phyloP scores from a whole-genome alignment of 1,140 invertebrate genomes.

The Andrena cerasifolii region DNA sequence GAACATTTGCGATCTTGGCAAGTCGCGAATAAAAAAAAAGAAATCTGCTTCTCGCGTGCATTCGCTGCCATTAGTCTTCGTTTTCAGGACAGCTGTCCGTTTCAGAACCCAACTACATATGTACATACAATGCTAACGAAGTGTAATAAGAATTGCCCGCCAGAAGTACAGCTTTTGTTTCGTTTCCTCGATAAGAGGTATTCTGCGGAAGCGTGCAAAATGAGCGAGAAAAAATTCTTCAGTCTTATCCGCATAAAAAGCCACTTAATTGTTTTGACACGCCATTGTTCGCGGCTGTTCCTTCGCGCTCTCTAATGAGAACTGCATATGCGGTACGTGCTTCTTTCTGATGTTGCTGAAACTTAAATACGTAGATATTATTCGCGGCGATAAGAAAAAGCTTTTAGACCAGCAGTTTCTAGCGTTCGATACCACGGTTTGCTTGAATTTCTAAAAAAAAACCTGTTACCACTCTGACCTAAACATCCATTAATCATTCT shows the following conservation, averaged over 20 bases:
- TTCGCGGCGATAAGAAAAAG: background rate
- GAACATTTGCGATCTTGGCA: no score
- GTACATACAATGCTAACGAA: background rate
- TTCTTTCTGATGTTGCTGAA: background rate
- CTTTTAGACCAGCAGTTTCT: background rate
- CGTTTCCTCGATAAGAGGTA: no score
- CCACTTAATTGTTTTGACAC: slow-evolving; percentile 7
- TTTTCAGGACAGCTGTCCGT: background rate
- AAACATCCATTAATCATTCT: background rate
- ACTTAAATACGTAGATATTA: background rate
- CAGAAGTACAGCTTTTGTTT: background rate
- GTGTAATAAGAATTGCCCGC: background rate
- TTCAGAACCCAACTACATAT: background rate
- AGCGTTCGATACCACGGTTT: background rate
- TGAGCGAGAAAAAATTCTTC: background rate
- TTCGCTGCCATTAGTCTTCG: background rate
- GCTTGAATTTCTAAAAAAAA: background rate
- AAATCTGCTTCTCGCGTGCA: no score
- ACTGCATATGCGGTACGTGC: background rate
- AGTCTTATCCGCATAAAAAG: background rate
- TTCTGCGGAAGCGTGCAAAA: background rate
- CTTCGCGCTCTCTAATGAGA: background rate
- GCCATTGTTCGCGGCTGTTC: background rate
- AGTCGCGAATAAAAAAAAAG: no score
- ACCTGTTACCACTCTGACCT: background rate